Conservation (phyloP, 2,888 invertebrate species). For the Drosophila nigritarsus region DNA sequence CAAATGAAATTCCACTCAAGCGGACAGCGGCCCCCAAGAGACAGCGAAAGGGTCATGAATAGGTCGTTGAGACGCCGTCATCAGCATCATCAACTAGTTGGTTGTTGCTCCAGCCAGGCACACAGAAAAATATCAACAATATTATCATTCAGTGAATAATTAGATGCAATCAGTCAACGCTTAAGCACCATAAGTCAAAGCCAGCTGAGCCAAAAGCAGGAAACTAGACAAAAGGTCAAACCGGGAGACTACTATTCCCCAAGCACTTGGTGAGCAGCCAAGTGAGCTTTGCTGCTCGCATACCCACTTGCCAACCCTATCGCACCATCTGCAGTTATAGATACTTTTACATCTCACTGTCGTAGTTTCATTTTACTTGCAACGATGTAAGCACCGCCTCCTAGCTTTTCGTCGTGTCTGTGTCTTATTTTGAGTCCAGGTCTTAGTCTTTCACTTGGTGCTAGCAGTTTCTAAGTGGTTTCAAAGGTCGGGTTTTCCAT, state of each 20-base stretch:
- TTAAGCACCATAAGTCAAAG: constrained; percentile 80
- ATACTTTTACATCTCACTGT: constrained; percentile 52
- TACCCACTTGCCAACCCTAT: constrained; percentile 49
- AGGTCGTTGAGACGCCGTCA: constrained; percentile 75
- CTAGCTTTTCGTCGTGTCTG: constrained; percentile 25
- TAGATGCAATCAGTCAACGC: constrained; percentile 83
- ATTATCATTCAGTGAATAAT: constrained; percentile 82
- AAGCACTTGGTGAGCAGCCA: constrained; percentile 26
- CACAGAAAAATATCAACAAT: constrained; percentile 70
- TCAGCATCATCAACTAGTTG: constrained; percentile 55
- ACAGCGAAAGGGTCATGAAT: constrained; percentile 75
- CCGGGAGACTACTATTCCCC: constrained; percentile 26
- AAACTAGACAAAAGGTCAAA: constrained; percentile 72
- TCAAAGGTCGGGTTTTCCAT: constrained; percentile 28
- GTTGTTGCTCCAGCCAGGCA: constrained; percentile 33
- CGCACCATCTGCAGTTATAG: constrained; percentile 62
- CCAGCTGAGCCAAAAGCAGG: constrained; percentile 49
- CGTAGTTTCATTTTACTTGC: constrained; percentile 55
- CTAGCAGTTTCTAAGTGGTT: constrained; percentile 14
- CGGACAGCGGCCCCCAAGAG: constrained; percentile 53
- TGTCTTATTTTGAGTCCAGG: constrained; percentile 23
- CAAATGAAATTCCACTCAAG: constrained; percentile 65
- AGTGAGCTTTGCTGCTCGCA: constrained; percentile 21
- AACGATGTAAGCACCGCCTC: constrained; percentile 29
- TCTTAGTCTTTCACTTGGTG: constrained; percentile 12